These are phyloP conservation scores for Trichonephila clavata DNA, from an alignment of 1,140 invertebrate genomes.

Conservation along the genomic window DNA sequence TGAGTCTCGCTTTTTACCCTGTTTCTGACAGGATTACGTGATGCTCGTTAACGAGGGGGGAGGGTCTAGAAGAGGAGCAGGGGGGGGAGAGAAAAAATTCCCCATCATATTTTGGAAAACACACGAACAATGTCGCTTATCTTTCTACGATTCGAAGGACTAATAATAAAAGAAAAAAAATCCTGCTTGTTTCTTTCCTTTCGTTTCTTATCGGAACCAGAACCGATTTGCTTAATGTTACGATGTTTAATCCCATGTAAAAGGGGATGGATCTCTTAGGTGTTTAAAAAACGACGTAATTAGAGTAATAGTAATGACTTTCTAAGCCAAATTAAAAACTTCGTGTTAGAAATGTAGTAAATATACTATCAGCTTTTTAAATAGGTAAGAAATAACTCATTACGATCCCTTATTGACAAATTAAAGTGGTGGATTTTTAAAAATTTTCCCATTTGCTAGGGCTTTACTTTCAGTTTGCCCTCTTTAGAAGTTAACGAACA, in stretches of 20 bases:
- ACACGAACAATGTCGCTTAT: constrained; percentile 34
- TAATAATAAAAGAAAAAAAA: not conserved
- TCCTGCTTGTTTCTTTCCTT: not conserved
- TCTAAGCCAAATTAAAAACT: not conserved
- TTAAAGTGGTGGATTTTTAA: too few species aligned
- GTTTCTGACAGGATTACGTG: constrained; percentile 1
- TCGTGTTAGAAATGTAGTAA: too few species aligned
- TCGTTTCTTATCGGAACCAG: not conserved
- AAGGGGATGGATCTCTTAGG: not conserved
- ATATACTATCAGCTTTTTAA: too few species aligned
- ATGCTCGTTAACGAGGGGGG: not conserved
- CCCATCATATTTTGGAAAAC: not conserved
- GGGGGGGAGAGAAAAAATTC: not conserved
- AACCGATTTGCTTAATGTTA: not conserved
- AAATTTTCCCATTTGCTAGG: too few species aligned
- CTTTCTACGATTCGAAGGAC: not conserved
- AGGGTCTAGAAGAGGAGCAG: not conserved
- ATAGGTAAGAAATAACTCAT: too few species aligned
- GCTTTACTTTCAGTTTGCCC: too few species aligned
- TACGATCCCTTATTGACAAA: too few species aligned
- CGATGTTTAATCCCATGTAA: not conserved
- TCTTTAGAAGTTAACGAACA: too few species aligned
- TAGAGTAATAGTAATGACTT: not conserved
- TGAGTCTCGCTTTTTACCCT: not conserved
- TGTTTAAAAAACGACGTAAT: not conserved